Conservation (phyloP, 1,140 invertebrate species). For the Drosophila santomea region DNA sequence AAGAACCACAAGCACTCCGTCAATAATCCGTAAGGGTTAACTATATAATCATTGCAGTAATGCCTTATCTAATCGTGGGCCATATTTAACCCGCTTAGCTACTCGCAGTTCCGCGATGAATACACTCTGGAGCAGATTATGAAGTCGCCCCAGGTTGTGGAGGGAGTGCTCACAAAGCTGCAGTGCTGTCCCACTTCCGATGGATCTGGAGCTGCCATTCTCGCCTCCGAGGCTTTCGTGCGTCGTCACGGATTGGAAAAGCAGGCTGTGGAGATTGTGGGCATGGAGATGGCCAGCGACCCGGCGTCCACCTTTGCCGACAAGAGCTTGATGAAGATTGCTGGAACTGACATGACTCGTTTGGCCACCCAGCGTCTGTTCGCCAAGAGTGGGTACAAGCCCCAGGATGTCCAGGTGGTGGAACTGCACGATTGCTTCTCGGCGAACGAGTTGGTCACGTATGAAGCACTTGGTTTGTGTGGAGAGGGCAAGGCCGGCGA, state of each 20-base stretch:
- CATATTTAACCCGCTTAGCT: constrained; percentile 71
- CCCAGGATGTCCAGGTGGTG: constrained; percentile 96
- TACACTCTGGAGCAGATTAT: constrained; percentile 96
- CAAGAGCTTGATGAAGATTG: constrained; percentile 94
- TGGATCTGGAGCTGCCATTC: constrained; percentile 95
- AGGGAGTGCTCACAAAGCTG: constrained; percentile 96
- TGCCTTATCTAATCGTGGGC: constrained; percentile 96
- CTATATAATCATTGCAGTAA: constrained; percentile 88
- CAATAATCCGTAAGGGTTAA: constrained; percentile 90
- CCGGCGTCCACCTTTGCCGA: constrained; percentile 91
- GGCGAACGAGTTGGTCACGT: constrained; percentile 98
- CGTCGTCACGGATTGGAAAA: constrained; percentile 91
- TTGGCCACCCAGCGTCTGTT: constrained; percentile 93
- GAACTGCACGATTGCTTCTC: constrained; percentile 99
- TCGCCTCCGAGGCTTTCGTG: constrained; percentile 97
- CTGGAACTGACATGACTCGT: constrained; percentile 98
- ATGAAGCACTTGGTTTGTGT: constrained; percentile 98
- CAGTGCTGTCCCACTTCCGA: constrained; percentile 99
- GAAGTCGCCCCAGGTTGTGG: constrained; percentile 93
- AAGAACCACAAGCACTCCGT: constrained; percentile 99
- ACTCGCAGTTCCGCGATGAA: constrained; percentile 96
- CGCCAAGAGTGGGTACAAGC: constrained; percentile 90
- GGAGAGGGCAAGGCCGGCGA: constrained; percentile 94
- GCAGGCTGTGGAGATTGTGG: constrained; percentile 96
- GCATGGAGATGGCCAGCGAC: constrained; percentile 98